A percentile compares a stretch with the other conserved stretches of the same genome.
Conservation (phyloP, 2,888 invertebrate genomes). For the Serripes groenlandicus region DNA sequence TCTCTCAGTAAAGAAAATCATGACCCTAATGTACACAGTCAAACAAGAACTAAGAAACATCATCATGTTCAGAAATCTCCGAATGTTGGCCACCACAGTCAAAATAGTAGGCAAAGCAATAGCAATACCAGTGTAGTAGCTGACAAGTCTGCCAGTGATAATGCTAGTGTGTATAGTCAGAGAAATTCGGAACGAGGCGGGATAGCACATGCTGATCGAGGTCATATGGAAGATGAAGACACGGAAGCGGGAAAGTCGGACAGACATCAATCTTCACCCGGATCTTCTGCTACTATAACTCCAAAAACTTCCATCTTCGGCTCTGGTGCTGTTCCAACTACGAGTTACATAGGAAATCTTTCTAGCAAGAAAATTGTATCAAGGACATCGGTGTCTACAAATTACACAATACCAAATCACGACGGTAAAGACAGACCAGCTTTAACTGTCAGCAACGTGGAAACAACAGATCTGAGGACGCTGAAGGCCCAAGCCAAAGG, state of each 20-base stretch:
- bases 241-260: conserved; percentile 35
- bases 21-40: conserved; percentile 30
- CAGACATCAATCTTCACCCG: conserved; percentile 33
- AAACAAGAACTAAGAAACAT: conserved; percentile 43
- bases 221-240: conserved; percentile 28
- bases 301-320: conserved; percentile 69
- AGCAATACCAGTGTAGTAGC: conserved; percentile 57
- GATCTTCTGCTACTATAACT: conserved; percentile 51
- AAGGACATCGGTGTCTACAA: conserved; percentile 79
- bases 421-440: conserved; percentile 65
- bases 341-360: conserved; percentile 61
- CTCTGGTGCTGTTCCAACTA: conserved; percentile 65
- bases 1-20: conserved; percentile 58
- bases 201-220: background rate
- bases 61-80: conserved; percentile 58
- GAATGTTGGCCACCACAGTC: conserved; percentile 36
- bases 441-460: conserved; percentile 77
- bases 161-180: conserved; percentile 59
- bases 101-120: conserved; percentile 44
- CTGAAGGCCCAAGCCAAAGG: conserved; percentile 79
- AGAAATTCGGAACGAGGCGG: conserved; percentile 19
- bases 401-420: conserved; percentile 73
- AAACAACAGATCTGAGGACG: conserved; percentile 78
- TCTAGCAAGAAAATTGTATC: conserved; percentile 74
- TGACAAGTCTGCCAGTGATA: conserved; percentile 48